A percentile compares a stretch with the other conserved stretches of the same genome.
Conservation (phyloP, 2,888 invertebrate species). For the Tetragnatha montana region DNA sequence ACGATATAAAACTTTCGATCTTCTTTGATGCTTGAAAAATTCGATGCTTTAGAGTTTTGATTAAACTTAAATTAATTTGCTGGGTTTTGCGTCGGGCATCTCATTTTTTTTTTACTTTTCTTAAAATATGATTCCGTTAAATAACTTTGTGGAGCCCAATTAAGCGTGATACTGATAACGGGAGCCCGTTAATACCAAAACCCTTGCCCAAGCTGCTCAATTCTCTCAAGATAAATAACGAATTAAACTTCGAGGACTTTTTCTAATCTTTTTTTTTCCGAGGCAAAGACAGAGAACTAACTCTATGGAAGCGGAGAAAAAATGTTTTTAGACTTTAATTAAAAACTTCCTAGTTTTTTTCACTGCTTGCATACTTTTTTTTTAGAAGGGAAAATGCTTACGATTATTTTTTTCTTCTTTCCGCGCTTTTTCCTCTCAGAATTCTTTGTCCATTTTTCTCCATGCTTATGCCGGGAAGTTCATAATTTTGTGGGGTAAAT, state of each 20-base stretch:
- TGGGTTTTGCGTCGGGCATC: too few species aligned
- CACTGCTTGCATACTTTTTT: neutral
- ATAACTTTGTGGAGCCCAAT: slow-evolving; percentile 45
- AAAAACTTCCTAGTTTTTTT: slow-evolving; percentile 60
- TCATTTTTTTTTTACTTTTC: neutral
- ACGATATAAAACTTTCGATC: too few species aligned
- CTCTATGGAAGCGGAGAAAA: slow-evolving; percentile 5
- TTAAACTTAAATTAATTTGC: too few species aligned
- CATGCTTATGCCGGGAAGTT: slow-evolving; percentile 34
- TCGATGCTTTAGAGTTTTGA: too few species aligned
- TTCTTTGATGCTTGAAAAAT: too few species aligned
- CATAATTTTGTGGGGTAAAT: slow-evolving; percentile 44
- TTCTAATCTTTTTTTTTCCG: slow-evolving; percentile 12
- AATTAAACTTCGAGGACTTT: slow-evolving; percentile 54
- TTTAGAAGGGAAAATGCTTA: slow-evolving; percentile 24
- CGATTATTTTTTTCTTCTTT: slow-evolving; percentile 19
- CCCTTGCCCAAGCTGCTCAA: slow-evolving; percentile 27
- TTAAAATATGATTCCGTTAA: slow-evolving; percentile 28
- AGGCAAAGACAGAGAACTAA: slow-evolving; percentile 7
- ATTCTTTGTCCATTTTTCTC: slow-evolving; percentile 57
- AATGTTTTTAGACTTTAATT: slow-evolving; percentile 66
- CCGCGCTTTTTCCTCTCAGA: slow-evolving; percentile 18
- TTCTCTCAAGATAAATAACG: slow-evolving; percentile 65
- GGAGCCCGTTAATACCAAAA: slow-evolving; percentile 36
- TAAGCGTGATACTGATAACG: slow-evolving; percentile 58